These are phyloP conservation scores for Nemotelus pantherinus DNA, from an alignment of 2,888 invertebrate genomes.

Conservation along the genomic window DNA sequence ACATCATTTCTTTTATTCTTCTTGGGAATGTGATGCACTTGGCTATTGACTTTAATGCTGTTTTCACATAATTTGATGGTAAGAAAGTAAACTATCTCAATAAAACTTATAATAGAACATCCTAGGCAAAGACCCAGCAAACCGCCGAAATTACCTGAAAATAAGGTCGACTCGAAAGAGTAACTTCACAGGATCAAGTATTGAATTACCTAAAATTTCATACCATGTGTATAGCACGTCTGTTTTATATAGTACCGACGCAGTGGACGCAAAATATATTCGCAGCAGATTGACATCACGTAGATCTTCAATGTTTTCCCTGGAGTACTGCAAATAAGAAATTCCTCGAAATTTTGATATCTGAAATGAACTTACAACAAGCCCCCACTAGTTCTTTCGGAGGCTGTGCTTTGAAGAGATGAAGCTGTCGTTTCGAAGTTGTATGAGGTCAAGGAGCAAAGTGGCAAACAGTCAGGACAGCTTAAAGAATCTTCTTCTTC, in stretches of 20 bases:
- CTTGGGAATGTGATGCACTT: neutral
- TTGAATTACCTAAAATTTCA: conserved; percentile 67
- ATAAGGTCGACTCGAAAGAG: neutral
- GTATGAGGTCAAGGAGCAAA: conserved; percentile 67
- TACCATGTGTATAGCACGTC: conserved; percentile 70
- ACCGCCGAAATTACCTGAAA: conserved; percentile 70
- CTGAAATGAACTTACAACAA: conserved; percentile 40
- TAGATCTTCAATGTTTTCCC: conserved; percentile 46
- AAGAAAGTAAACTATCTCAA: conserved; percentile 69
- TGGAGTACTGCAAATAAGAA: neutral
- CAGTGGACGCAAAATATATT: conserved; percentile 52
- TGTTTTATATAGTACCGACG: conserved; percentile 66
- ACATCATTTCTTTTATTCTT: conserved; percentile 1
- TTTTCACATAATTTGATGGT: conserved; percentile 60
- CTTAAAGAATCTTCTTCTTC: conserved; percentile 65
- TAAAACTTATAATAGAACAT: conserved; percentile 67
- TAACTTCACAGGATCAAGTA: neutral
- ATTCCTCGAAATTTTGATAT: neutral
- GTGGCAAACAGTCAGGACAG: conserved; percentile 67
- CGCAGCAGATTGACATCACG: conserved; percentile 45
- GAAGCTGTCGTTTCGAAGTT: conserved; percentile 57
- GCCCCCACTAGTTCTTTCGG: conserved; percentile 42
- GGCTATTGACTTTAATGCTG: neutral
- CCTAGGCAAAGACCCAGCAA: conserved; percentile 69
- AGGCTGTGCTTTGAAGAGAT: conserved; percentile 10